Percentiles rank a stretch among this genome's conserved stretches.
Conservation (phyloP, 2,888 invertebrate species). For the Argyra leucocephala region DNA sequence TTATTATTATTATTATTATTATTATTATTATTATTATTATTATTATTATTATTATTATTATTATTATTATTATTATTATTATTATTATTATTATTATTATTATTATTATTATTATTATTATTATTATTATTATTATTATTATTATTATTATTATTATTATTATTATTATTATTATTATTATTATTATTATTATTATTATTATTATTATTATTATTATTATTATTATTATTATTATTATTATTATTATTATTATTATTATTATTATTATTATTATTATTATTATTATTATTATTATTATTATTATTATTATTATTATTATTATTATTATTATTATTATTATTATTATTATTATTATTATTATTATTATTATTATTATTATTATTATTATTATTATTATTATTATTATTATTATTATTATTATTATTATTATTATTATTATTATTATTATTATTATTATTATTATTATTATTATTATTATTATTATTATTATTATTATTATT, state of each 20-base stretch:
- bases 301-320: not conserved
- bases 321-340: not conserved
- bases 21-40: no score
- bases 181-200: no score
- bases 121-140: no score
- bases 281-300: not conserved
- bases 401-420: not conserved
- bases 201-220: no score
- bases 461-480: not conserved
- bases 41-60: no score
- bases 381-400: not conserved
- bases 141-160: no score
- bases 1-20: no score
- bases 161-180: no score
- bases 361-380: not conserved
- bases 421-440: not conserved
- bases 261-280: not conserved
- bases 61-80: no score
- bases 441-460: not conserved
- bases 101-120: no score
- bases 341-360: not conserved
- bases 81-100: no score
- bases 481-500: not conserved
- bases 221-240: not conserved
- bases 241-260: not conserved